A percentile compares a stretch with the other conserved stretches of the same genome.
These are phyloP conservation scores for Cordilura impudica DNA, from an alignment of 2,888 invertebrate species.

Conservation along the genomic window DNA sequence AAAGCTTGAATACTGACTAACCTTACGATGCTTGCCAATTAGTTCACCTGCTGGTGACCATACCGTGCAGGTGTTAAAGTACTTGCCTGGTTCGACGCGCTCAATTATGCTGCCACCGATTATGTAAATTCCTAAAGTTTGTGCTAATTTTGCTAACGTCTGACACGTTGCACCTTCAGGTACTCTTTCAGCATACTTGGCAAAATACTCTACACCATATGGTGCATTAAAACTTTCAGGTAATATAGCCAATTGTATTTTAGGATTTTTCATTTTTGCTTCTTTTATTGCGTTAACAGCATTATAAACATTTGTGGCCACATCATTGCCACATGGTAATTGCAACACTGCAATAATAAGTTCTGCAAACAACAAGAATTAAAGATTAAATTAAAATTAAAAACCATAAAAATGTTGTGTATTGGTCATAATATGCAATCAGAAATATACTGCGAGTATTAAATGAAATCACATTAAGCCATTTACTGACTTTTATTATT, in stretches of 20 bases:
- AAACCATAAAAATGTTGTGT: not conserved
- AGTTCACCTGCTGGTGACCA: constrained; percentile 89
- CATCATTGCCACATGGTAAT: constrained; percentile 68
- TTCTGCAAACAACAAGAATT: constrained; percentile 61
- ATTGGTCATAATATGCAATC: not conserved
- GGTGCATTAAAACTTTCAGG: constrained; percentile 97
- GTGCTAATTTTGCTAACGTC: constrained; percentile 86
- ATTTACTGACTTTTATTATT: constrained; percentile 43
- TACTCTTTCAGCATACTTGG: constrained; percentile 90
- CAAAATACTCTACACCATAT: constrained; percentile 89
- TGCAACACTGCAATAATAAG: constrained; percentile 72
- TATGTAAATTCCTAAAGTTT: constrained; percentile 86
- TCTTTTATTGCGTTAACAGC: constrained; percentile 68
- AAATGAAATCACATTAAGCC: not conserved
- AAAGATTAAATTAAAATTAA: not conserved
- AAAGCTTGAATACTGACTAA: constrained; percentile 77
- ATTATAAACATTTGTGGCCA: constrained; percentile 67
- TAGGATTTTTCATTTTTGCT: constrained; percentile 70
- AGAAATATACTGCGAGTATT: not conserved
- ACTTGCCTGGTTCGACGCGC: constrained; percentile 80
- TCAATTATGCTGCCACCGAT: constrained; percentile 96
- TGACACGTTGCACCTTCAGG: constrained; percentile 88
- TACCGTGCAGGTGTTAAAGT: constrained; percentile 93
- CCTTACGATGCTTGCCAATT: constrained; percentile 90
- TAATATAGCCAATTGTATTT: constrained; percentile 80